These are phyloP conservation scores for Phaethornis superciliosus DNA, from an alignment of 2,113 vertebrate species.

Conservation along the genomic window DNA sequence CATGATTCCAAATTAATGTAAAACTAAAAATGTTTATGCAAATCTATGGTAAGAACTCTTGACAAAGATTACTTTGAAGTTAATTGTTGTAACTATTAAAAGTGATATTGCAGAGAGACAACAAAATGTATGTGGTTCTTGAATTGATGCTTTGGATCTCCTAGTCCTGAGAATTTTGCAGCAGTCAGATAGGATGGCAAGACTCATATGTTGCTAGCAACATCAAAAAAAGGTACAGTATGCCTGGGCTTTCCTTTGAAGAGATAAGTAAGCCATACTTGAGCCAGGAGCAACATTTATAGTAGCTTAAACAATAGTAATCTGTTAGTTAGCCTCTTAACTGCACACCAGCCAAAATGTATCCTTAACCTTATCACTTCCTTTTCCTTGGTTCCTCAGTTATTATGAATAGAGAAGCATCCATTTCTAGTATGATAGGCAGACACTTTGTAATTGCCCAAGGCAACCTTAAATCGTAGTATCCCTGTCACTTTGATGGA, in stretches of 20 bases:
- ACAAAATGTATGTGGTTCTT: not conserved
- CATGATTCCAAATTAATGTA: not conserved
- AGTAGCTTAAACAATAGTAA: not conserved
- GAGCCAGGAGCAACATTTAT: not conserved
- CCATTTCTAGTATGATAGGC: not conserved
- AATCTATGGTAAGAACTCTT: not conserved
- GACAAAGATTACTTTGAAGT: not conserved
- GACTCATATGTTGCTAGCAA: not conserved
- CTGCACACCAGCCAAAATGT: not conserved
- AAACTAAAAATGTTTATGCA: not conserved
- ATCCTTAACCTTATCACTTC: not conserved
- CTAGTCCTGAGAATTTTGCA: not conserved
- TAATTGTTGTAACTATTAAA: not conserved
- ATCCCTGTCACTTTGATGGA: not conserved
- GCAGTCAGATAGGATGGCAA: not conserved
- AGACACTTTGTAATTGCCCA: not conserved
- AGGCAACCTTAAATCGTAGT: not conserved
- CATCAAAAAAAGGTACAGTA: not conserved
- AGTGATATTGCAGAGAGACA: not conserved
- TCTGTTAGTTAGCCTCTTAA: not conserved
- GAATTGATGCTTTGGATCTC: not conserved
- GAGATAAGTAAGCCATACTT: not conserved
- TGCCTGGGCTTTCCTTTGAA: not conserved
- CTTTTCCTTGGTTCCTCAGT: not conserved
- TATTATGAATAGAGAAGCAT: not conserved